phyloP scores from a whole-genome alignment of 1,140 invertebrate species.

The Dendroctonus ponderosae region DNA sequence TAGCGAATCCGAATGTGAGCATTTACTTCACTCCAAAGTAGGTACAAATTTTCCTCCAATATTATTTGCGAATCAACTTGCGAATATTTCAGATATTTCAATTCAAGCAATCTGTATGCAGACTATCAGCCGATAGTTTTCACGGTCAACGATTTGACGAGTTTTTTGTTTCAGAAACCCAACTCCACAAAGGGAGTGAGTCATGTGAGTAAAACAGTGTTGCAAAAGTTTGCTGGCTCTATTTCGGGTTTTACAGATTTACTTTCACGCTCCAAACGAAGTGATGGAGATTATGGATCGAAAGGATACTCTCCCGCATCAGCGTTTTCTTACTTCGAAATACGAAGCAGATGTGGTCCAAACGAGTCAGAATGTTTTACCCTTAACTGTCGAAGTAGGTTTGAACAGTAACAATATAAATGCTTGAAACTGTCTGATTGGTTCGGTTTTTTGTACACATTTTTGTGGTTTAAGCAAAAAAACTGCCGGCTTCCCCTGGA shows the following conservation, averaged over 20 bases:
- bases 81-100: conserved; percentile 19
- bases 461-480: conserved; percentile 31
- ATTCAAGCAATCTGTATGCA: background rate
- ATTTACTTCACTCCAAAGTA: conserved; percentile 29
- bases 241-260: conserved; percentile 16
- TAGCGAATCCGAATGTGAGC: conserved; percentile 21
- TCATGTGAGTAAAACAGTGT: background rate
- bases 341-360: conserved; percentile 1
- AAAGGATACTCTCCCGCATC: background rate
- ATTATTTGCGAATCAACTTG: background rate
- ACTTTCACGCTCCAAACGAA: conserved; percentile 27
- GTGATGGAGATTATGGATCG: conserved; percentile 19
- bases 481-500: conserved; percentile 34
- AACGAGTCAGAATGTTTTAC: conserved; percentile 1
- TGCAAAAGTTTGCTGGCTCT: background rate
- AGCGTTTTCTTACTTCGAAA: background rate
- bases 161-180: conserved; percentile 4
- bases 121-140: conserved; percentile 1
- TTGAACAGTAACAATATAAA: background rate
- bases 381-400: conserved; percentile 6
- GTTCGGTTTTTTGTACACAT: background rate
- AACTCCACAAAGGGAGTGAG: background rate
- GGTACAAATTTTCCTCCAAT: background rate
- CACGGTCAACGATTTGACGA: background rate
- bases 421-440: background rate